These are phyloP conservation scores for Trissolcus japonicus DNA, from an alignment of 2,888 invertebrate genomes.

Conservation along the genomic window DNA sequence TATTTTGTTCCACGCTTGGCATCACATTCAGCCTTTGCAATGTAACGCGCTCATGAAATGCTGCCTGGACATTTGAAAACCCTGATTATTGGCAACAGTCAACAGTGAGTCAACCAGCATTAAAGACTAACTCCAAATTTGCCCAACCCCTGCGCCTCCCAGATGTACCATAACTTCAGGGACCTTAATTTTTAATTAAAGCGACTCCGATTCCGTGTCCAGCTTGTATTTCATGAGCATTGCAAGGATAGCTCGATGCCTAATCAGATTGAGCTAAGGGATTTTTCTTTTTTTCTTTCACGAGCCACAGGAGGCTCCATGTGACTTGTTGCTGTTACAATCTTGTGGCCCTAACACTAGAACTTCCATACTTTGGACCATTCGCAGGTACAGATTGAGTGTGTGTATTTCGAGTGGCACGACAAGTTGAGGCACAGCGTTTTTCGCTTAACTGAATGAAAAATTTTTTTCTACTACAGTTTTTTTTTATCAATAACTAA, in stretches of 20 bases:
- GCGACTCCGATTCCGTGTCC: conserved; percentile 32
- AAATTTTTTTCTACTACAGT: conserved; percentile 71
- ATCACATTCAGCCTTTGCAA: conserved; percentile 56
- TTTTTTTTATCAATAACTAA: conserved; percentile 74
- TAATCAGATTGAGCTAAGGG: conserved; percentile 62
- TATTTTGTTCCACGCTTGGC: conserved; percentile 62
- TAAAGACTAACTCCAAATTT: conserved; percentile 24
- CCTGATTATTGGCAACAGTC: conserved; percentile 42
- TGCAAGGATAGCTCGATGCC: conserved; percentile 64
- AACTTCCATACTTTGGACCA: conserved; percentile 75
- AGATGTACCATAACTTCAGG: too few species aligned
- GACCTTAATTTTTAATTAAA: neutral
- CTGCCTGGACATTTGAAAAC: conserved; percentile 55
- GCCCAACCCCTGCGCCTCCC: neutral
- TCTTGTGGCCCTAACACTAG: conserved; percentile 68
- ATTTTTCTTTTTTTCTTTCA: conserved; percentile 17
- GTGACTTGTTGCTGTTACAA: conserved; percentile 57
- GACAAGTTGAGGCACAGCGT: conserved; percentile 74
- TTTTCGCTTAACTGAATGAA: conserved; percentile 67
- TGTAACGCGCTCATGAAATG: conserved; percentile 54
- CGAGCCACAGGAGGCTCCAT: conserved; percentile 53
- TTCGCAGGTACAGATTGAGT: conserved; percentile 75
- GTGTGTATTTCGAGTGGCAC: conserved; percentile 75
- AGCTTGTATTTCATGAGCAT: conserved; percentile 63
- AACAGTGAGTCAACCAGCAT: conserved; percentile 16